phyloP scores from a whole-genome alignment of 2,797 vertebrate genomes.

The Denticeps clupeoides region DNA sequence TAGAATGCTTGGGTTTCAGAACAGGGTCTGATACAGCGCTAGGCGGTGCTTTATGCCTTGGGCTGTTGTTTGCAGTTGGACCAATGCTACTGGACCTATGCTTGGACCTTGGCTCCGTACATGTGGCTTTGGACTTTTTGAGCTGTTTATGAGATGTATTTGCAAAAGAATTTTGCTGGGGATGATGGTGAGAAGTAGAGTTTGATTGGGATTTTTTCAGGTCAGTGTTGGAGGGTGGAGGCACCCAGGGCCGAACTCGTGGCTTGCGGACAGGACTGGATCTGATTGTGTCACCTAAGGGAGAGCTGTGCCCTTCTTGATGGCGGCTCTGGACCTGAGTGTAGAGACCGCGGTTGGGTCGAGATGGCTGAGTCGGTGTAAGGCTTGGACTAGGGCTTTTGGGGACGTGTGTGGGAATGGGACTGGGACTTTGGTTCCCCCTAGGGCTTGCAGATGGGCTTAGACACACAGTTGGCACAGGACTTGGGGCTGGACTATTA shows the following conservation, averaged over 20 bases:
- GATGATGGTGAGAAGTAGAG: conserved; percentile 25
- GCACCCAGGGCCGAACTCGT: conserved; percentile 42
- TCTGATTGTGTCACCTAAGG: no score
- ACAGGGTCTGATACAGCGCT: conserved; percentile 9
- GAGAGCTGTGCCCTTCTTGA: conserved; percentile 25
- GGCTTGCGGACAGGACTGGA: conserved; percentile 34
- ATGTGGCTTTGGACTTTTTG: conserved; percentile 18
- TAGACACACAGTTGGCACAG: conserved; percentile 45
- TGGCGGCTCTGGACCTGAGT: conserved; percentile 28
- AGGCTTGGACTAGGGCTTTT: conserved; percentile 52
- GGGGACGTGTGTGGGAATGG: conserved; percentile 22
- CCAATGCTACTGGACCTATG: conserved; percentile 30
- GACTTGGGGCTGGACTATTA: conserved; percentile 51
- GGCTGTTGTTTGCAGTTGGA: conserved; percentile 28
- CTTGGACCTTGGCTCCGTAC: conserved; percentile 17
- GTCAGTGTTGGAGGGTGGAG: no score
- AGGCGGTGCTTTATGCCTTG: conserved; percentile 2
- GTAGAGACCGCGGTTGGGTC: conserved; percentile 23
- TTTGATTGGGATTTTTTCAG: no score
- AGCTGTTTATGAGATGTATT: conserved; percentile 30
- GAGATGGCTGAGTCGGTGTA: conserved; percentile 34
- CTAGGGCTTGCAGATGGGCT: conserved; percentile 39
- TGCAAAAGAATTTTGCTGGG: conserved; percentile 28
- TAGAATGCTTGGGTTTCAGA: conserved; percentile 23
- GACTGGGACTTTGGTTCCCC: conserved; percentile 35